These are phyloP conservation scores for Toxonevra muliebris DNA, from an alignment of 2,888 invertebrate genomes.

Conservation along the genomic window DNA sequence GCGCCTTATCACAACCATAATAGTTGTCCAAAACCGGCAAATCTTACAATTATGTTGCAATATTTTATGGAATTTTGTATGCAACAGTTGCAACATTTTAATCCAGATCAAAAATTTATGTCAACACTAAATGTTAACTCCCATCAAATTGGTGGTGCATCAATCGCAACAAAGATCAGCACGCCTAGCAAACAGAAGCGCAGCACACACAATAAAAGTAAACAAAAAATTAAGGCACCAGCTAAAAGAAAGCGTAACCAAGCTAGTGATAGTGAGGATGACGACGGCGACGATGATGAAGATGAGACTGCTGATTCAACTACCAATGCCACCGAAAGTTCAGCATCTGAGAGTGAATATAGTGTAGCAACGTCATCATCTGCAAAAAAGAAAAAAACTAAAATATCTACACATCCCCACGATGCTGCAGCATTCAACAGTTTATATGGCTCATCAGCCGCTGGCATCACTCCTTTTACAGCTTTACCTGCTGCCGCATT, in stretches of 20 bases:
- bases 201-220: slow-evolving; percentile 33
- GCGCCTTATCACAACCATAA: slow-evolving; percentile 53
- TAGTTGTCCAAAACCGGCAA: slow-evolving; percentile 55
- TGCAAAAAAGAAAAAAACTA: slow-evolving; percentile 28
- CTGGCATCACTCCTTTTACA: slow-evolving; percentile 2
- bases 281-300: slow-evolving; percentile 37
- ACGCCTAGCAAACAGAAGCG: slow-evolving; percentile 15
- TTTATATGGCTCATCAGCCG: slow-evolving; percentile 8
- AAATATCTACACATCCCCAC: slow-evolving; percentile 7
- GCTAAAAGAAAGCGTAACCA: slow-evolving; percentile 9
- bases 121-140: slow-evolving; percentile 29
- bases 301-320: slow-evolving; percentile 33
- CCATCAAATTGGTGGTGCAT: background rate
- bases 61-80: slow-evolving; percentile 60
- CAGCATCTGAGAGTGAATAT: slow-evolving; percentile 29
- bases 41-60: slow-evolving; percentile 56
- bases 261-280: slow-evolving; percentile 23
- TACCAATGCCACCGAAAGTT: slow-evolving; percentile 28
- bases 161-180: slow-evolving; percentile 11
- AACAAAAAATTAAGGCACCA: slow-evolving; percentile 2
- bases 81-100: slow-evolving; percentile 51
- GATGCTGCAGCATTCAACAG: background rate
- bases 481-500: slow-evolving; percentile 25
- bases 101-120: slow-evolving; percentile 43
- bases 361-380: slow-evolving; percentile 12